Evolutionary conservation across 2,888 invertebrate genomes (phyloP).

Genomic region (Caenorhabditis auriculariae): DNA sequence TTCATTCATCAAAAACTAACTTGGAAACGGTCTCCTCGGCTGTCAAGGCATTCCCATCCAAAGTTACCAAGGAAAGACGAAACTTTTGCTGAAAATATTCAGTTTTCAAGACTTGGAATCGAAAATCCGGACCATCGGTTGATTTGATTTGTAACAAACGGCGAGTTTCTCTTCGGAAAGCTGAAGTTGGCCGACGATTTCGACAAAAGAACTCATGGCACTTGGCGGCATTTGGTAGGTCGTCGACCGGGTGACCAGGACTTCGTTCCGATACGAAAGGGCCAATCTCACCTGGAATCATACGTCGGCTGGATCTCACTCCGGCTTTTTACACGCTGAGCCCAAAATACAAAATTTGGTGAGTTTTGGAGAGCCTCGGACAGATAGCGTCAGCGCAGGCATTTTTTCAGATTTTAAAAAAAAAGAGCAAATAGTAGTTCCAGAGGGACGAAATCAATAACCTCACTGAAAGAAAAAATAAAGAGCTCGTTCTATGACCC

Average conservation of each 20-base stretch:
- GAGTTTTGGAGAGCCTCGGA: too few species aligned
- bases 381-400: too few species aligned
- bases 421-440: too few species aligned
- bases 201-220: constrained; percentile 21
- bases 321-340: too few species aligned
- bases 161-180: constrained; percentile 34
- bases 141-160: constrained; percentile 41
- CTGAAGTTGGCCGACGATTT: constrained; percentile 40
- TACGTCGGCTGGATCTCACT: neutral
- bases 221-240: constrained; percentile 31
- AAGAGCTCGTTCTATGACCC: too few species aligned
- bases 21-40: constrained; percentile 22
- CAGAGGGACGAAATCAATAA: too few species aligned
- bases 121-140: constrained; percentile 11
- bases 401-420: too few species aligned
- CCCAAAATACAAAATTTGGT: too few species aligned
- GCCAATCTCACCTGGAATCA: constrained; percentile 37
- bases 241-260: constrained; percentile 44
- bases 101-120: neutral
- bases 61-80: constrained; percentile 16
- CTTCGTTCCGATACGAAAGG: constrained; percentile 45
- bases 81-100: constrained; percentile 19
- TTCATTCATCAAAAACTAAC: neutral
- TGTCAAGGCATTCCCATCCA: constrained; percentile 31
- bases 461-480: too few species aligned